Evolutionary conservation across 2,888 invertebrate species (phyloP).

Genomic region (Polymixis flavicincta): DNA sequence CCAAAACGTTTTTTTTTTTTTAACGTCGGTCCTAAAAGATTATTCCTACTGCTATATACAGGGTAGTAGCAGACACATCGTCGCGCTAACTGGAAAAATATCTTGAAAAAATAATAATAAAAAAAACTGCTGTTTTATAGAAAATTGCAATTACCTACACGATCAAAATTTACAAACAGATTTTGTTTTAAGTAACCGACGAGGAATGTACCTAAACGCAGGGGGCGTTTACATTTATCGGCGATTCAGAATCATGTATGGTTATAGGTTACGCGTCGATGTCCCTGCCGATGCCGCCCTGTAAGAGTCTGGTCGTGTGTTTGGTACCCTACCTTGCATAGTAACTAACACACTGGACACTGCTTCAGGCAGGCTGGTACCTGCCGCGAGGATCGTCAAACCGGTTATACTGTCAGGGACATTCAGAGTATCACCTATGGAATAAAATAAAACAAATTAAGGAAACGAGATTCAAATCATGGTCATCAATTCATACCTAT

Average conservation of each 20-base stretch:
- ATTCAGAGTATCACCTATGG: conserved; percentile 93
- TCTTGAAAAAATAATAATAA: no score
- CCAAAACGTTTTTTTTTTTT: background rate
- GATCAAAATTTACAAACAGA: no score
- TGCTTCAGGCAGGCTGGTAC: conserved; percentile 96
- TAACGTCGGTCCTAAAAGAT: background rate
- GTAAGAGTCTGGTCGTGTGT: background rate
- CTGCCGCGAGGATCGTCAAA: conserved; percentile 95
- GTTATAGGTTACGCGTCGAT: no score
- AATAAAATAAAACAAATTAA: conserved; percentile 1
- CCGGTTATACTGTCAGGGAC: conserved; percentile 97
- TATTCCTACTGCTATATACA: background rate
- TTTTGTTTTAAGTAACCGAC: no score
- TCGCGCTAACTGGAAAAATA: no score
- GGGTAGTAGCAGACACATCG: no score
- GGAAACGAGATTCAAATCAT: background rate
- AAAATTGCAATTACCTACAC: no score
- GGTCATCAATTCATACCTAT: background rate
- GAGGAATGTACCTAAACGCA: no score
- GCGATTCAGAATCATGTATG: no score
- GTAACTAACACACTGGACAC: conserved; percentile 96
- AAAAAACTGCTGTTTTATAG: no score
- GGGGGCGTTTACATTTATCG: no score
- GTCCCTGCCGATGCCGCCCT: no score
- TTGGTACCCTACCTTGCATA: conserved; percentile 92